These are phyloP conservation scores for Spialia ferax DNA, from an alignment of 2,888 invertebrate genomes.

Conservation along the genomic window DNA sequence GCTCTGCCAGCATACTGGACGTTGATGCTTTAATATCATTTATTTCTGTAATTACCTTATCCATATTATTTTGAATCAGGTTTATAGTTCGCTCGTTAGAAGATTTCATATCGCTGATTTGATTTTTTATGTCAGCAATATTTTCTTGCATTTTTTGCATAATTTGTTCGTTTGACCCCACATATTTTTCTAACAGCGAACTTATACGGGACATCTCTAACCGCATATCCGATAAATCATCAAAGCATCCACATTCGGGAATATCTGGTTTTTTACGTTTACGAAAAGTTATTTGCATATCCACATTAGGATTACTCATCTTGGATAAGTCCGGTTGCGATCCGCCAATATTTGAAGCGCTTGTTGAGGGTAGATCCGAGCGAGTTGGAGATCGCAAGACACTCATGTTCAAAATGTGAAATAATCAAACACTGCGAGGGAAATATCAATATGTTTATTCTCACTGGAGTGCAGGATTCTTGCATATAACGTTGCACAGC, in stretches of 20 bases:
- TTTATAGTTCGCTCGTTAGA: constrained; percentile 36
- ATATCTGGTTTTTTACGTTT: constrained; percentile 25
- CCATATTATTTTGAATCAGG: constrained; percentile 32
- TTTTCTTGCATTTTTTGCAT: constrained; percentile 40
- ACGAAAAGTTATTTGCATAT: constrained; percentile 29
- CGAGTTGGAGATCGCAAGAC: not conserved
- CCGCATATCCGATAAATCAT: constrained; percentile 24
- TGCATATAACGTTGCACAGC: no score
- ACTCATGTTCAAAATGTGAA: not conserved
- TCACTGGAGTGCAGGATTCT: no score
- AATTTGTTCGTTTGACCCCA: constrained; percentile 39
- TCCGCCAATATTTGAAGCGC: constrained; percentile 28
- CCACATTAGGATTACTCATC: constrained; percentile 33
- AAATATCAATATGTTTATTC: no score
- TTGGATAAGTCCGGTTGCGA: constrained; percentile 38
- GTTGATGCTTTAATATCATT: constrained; percentile 39
- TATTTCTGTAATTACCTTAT: constrained; percentile 24
- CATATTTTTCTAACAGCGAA: constrained; percentile 36
- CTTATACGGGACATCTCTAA: constrained; percentile 36
- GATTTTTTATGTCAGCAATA: constrained; percentile 41
- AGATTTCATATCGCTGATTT: constrained; percentile 41
- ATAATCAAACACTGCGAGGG: no score
- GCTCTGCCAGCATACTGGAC: constrained; percentile 25
- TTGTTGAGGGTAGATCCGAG: not conserved
- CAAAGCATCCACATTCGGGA: constrained; percentile 28